These are phyloP conservation scores for Petaurus breviceps DNA, from an alignment of 2,113 vertebrate genomes.

Conservation along the genomic window DNA sequence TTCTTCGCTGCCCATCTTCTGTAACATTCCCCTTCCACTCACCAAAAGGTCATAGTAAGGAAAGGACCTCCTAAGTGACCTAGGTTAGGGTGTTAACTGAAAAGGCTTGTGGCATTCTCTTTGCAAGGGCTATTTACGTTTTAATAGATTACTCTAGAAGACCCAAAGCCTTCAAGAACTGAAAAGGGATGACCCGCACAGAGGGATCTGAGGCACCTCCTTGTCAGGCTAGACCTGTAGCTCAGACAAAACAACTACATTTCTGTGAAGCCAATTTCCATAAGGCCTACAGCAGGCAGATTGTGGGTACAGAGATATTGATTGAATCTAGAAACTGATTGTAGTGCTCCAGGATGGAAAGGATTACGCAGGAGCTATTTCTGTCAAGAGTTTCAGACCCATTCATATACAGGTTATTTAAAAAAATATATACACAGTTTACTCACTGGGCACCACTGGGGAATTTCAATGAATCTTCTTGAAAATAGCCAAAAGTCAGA, in stretches of 20 bases:
- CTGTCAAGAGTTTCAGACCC: slow-evolving; percentile 2
- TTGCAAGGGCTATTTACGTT: neutral
- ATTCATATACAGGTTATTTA: neutral
- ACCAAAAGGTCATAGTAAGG: neutral
- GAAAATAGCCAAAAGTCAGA: neutral
- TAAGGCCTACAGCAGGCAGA: neutral
- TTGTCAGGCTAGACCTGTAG: neutral
- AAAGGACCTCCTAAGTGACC: neutral
- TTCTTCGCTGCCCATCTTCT: neutral
- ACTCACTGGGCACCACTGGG: neutral
- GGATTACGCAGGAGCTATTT: neutral
- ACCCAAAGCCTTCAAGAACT: neutral
- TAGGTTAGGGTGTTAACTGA: neutral
- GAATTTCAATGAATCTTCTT: neutral
- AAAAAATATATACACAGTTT: neutral
- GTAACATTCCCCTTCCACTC: neutral
- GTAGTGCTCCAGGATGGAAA: neutral
- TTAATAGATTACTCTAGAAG: slow-evolving; percentile 14
- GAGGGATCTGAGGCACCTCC: neutral
- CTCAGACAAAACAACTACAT: neutral
- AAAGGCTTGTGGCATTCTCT: slow-evolving; percentile 22
- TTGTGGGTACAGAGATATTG: neutral
- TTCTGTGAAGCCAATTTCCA: neutral
- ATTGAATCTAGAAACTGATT: neutral
- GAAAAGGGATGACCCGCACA: neutral